Percentiles rank a stretch among this genome's conserved stretches.
phyloP scores from a whole-genome alignment of 2,113 vertebrate genomes.

The Grallaria varia region DNA sequence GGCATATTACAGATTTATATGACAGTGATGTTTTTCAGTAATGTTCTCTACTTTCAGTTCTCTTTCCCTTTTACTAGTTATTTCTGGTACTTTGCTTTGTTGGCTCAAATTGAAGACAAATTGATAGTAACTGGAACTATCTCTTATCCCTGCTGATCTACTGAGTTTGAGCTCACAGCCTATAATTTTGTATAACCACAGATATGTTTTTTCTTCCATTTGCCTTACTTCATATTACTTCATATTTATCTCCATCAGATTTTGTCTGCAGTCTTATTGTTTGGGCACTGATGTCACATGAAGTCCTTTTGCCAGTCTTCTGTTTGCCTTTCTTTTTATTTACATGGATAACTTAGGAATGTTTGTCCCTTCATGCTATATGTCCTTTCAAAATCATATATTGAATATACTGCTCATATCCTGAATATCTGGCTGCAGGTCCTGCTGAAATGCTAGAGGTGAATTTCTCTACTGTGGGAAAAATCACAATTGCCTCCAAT shows the following conservation, averaged over 20 bases:
- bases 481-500: neutral
- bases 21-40: neutral
- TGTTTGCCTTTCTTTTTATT: neutral
- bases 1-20: neutral
- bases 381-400: neutral
- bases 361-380: neutral
- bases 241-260: neutral
- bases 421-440: neutral
- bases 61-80: neutral
- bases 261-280: neutral
- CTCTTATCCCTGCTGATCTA: neutral
- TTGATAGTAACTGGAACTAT: neutral
- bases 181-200: neutral
- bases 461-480: neutral
- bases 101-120: neutral
- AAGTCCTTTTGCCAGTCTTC: neutral
- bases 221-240: neutral
- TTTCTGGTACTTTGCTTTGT: neutral
- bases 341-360: neutral
- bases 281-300: neutral
- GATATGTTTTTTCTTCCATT: neutral
- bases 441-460: neutral
- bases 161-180: neutral
- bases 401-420: neutral
- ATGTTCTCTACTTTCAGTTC: neutral